Percentiles rank a stretch among this genome's conserved stretches.
phyloP scores from a whole-genome alignment of 2,113 vertebrate species.

The Anolis sagrei region DNA sequence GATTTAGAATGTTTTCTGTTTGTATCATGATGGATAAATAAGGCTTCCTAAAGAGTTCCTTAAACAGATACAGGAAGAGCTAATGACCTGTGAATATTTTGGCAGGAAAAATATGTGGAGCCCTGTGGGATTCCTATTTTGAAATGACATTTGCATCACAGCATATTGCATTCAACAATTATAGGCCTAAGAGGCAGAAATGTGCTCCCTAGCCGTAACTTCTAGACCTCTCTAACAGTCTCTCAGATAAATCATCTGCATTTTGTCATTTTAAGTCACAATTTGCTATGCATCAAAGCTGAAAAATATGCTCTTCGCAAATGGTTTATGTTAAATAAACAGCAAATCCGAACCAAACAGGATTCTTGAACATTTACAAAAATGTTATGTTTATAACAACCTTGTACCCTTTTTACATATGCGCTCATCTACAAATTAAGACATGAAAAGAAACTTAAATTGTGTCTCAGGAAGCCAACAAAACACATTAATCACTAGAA shows the following conservation, averaged over 20 bases:
- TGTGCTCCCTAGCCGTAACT: neutral
- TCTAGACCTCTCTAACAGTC: neutral
- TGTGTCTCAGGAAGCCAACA: neutral
- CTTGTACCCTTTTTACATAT: neutral
- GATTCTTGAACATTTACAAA: neutral
- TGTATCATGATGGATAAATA: constrained; percentile 28
- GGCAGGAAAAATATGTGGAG: neutral
- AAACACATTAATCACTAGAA: neutral
- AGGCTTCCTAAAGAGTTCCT: constrained; percentile 20
- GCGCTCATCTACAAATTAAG: neutral
- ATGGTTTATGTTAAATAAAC: neutral
- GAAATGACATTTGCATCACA: constrained; percentile 30
- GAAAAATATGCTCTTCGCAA: constrained; percentile 5
- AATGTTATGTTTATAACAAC: neutral
- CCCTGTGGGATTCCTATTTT: constrained; percentile 28
- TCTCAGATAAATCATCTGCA: neutral
- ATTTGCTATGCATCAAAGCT: neutral
- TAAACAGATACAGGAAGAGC: neutral
- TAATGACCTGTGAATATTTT: neutral
- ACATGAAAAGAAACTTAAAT: neutral
- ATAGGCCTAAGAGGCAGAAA: neutral
- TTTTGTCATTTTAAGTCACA: constrained; percentile 2
- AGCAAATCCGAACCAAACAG: neutral
- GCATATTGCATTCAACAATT: neutral
- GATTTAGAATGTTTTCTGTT: constrained; percentile 23